A percentile compares a stretch with the other conserved stretches of the same genome.
phyloP scores from a whole-genome alignment of 2,113 vertebrate species.

The Telmatochromis brachygnathus region DNA sequence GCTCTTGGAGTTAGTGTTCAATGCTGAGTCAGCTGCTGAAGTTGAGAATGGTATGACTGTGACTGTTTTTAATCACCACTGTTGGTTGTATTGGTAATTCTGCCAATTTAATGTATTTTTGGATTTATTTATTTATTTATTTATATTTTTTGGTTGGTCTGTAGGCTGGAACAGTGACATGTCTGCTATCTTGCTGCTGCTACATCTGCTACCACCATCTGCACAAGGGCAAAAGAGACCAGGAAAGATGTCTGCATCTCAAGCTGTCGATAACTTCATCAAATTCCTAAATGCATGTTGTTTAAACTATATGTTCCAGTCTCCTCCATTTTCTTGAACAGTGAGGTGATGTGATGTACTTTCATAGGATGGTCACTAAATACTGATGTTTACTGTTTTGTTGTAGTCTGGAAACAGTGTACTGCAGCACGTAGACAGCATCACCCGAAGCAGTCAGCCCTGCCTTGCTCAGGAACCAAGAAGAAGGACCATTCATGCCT shows the following conservation, averaged over 20 bases:
- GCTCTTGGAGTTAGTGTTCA: neutral
- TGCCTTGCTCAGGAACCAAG: neutral
- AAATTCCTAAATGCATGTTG: neutral
- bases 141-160: neutral
- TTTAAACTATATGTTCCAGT: neutral
- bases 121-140: neutral
- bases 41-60: neutral
- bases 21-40: neutral
- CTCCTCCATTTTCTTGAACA: neutral
- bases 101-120: neutral
- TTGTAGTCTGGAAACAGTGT: neutral
- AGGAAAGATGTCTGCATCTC: neutral
- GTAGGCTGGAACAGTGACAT: neutral
- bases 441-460: neutral
- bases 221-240: neutral
- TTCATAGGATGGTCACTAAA: neutral
- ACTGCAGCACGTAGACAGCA: neutral
- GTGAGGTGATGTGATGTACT: neutral
- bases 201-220: neutral
- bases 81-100: neutral
- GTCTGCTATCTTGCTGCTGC: neutral
- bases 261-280: neutral
- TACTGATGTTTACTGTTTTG: neutral
- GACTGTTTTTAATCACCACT: neutral
- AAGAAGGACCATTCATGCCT: accelerated